phyloP scores from a whole-genome alignment of 2,888 invertebrate genomes.

The Antitype chi region DNA sequence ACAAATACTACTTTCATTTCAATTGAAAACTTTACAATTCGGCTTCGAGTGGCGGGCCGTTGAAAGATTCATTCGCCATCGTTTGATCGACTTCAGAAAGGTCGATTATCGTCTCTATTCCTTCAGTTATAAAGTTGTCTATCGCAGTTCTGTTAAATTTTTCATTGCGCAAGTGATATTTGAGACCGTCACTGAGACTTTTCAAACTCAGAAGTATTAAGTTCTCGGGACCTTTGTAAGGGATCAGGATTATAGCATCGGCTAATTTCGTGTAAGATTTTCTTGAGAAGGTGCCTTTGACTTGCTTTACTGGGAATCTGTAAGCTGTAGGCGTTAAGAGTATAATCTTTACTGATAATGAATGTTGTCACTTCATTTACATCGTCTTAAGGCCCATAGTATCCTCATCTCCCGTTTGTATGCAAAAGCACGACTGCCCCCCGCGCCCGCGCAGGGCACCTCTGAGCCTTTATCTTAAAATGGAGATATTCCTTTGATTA shows the following conservation, averaged over 20 bases:
- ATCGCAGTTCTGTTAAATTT: conserved; percentile 18
- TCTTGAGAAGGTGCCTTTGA: conserved; percentile 54
- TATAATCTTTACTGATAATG: conserved; percentile 24
- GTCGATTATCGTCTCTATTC: conserved; percentile 54
- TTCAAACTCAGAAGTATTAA: conserved; percentile 67
- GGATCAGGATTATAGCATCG: conserved; percentile 66
- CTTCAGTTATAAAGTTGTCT: conserved; percentile 41
- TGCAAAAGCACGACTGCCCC: no score
- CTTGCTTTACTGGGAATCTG: conserved; percentile 54
- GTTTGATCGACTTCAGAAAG: conserved; percentile 8
- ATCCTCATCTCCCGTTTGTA: no score
- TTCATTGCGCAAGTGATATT: conserved; percentile 67
- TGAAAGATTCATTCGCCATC: conserved; percentile 61
- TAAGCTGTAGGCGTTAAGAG: conserved; percentile 55
- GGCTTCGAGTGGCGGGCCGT: conserved; percentile 77
- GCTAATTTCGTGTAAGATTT: conserved; percentile 71
- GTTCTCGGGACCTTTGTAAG: conserved; percentile 70
- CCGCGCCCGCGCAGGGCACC: no score
- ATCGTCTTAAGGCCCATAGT: no score
- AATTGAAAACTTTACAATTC: conserved; percentile 77
- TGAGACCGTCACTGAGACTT: conserved; percentile 78
- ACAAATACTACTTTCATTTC: conserved; percentile 69
- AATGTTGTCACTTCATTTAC: background rate
- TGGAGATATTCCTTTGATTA: no score
- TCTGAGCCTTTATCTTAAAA: no score